Evolutionary conservation across 2,888 invertebrate species (phyloP).

Genomic region (Sphaerophoria rueppellii): DNA sequence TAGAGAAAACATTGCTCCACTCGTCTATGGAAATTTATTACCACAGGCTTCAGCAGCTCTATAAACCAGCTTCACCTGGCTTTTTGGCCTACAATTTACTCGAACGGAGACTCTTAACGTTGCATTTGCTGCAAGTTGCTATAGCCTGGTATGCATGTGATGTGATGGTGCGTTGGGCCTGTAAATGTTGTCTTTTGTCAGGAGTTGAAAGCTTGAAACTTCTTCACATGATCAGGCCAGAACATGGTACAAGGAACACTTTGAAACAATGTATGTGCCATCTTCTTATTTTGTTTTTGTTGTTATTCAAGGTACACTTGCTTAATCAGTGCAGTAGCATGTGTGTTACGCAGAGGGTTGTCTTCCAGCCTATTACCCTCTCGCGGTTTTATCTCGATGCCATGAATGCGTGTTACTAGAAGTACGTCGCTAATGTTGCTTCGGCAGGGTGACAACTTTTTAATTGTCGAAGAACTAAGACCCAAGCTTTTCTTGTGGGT

Average conservation of each 20-base stretch:
- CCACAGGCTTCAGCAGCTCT: conserved; percentile 52
- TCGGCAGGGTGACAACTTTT: conserved; percentile 22
- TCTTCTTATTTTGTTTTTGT: conserved; percentile 27
- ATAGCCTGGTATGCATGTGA: not conserved
- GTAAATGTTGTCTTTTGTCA: conserved; percentile 72
- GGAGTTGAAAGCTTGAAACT: conserved; percentile 68
- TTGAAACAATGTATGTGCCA: conserved; percentile 42
- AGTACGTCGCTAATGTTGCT: conserved; percentile 28
- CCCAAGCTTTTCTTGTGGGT: not conserved
- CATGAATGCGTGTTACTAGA: conserved; percentile 60
- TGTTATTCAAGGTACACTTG: conserved; percentile 44
- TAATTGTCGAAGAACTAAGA: conserved; percentile 4
- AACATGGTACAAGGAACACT: conserved; percentile 48
- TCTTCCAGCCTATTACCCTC: not conserved
- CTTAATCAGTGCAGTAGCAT: conserved; percentile 68
- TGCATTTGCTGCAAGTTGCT: conserved; percentile 19
- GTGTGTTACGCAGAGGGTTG: conserved; percentile 51
- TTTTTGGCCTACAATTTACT: conserved; percentile 30
- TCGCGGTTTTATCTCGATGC: not conserved
- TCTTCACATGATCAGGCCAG: conserved; percentile 57
- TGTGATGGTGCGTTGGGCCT: conserved; percentile 34
- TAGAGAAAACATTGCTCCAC: conserved; percentile 17
- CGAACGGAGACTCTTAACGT: not conserved
- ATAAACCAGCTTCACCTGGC: conserved; percentile 60
- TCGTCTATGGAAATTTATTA: conserved; percentile 72